Evolutionary conservation across 2,888 invertebrate genomes (phyloP).

Genomic region (Psococerastis gibbosa): DNA sequence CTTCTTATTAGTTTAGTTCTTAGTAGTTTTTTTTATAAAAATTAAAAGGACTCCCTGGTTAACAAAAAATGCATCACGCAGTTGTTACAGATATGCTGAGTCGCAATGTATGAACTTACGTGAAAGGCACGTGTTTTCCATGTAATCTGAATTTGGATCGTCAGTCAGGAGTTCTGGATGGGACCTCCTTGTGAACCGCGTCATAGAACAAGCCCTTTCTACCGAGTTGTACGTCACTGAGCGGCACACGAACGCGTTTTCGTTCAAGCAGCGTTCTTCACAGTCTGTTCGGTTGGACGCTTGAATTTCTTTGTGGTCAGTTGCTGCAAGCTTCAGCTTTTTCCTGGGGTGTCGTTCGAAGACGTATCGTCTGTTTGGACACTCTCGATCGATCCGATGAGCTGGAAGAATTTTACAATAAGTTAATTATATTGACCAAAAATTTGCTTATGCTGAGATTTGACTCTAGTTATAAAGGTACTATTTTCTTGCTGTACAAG

Average conservation of each 20-base stretch:
- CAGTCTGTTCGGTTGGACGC: constrained; percentile 75
- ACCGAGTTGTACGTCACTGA: constrained; percentile 68
- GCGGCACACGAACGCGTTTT: constrained; percentile 74
- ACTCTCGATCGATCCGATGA: constrained; percentile 70
- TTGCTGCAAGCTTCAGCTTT: constrained; percentile 57
- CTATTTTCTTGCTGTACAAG: background rate
- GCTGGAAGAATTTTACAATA: constrained; percentile 29
- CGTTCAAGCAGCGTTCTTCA: constrained; percentile 75
- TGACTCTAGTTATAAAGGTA: background rate
- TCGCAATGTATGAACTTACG: no score
- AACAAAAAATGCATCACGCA: no score
- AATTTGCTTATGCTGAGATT: constrained; percentile 3
- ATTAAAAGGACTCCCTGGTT: no score
- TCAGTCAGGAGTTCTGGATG: constrained; percentile 70
- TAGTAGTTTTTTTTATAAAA: no score
- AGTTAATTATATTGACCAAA: background rate
- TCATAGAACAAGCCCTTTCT: constrained; percentile 58
- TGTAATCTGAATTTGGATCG: constrained; percentile 71
- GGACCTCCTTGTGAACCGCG: constrained; percentile 64
- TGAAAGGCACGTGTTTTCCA: constrained; percentile 79
- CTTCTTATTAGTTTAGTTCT: no score
- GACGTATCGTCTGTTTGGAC: constrained; percentile 71
- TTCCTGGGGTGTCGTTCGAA: constrained; percentile 76
- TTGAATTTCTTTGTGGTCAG: constrained; percentile 68
- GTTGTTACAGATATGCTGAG: no score